A percentile compares a stretch with the other conserved stretches of the same genome.
These are phyloP conservation scores for Euleptes europaea DNA, from an alignment of 2,113 vertebrate species.

Conservation along the genomic window DNA sequence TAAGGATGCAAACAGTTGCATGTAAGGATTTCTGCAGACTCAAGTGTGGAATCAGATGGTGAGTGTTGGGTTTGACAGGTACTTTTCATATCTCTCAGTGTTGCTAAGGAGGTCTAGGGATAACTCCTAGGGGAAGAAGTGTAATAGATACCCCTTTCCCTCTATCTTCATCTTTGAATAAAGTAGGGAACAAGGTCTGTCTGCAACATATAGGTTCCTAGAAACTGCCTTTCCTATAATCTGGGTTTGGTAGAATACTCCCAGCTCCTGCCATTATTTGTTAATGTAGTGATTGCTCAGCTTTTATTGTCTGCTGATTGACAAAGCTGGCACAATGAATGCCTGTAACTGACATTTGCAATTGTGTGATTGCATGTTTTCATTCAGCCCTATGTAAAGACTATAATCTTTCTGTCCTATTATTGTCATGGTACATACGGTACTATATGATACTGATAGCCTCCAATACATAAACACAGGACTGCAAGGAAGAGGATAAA, in stretches of 20 bases:
- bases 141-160: neutral
- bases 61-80: too few relatives aligned
- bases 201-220: neutral
- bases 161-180: neutral
- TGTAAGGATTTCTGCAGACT: too few relatives aligned
- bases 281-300: neutral
- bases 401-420: slow-evolving; percentile 28
- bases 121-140: neutral
- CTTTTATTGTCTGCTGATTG: slow-evolving; percentile 5
- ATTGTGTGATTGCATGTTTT: slow-evolving; percentile 29
- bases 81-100: too few relatives aligned
- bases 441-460: slow-evolving; percentile 3
- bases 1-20: too few relatives aligned
- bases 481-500: neutral
- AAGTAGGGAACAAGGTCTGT: neutral
- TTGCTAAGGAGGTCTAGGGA: too few relatives aligned
- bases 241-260: neutral
- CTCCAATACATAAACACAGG: neutral
- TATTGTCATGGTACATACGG: neutral
- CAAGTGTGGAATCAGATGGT: too few relatives aligned
- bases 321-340: slow-evolving; percentile 11
- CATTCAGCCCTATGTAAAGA: slow-evolving; percentile 4
- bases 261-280: neutral
- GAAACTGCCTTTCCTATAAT: neutral
- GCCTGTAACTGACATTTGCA: slow-evolving; percentile 9